A percentile compares a stretch with the other conserved stretches of the same genome.
These are phyloP conservation scores for Drosophila virilis DNA, from an alignment of 1,140 invertebrate genomes.

Conservation along the genomic window DNA sequence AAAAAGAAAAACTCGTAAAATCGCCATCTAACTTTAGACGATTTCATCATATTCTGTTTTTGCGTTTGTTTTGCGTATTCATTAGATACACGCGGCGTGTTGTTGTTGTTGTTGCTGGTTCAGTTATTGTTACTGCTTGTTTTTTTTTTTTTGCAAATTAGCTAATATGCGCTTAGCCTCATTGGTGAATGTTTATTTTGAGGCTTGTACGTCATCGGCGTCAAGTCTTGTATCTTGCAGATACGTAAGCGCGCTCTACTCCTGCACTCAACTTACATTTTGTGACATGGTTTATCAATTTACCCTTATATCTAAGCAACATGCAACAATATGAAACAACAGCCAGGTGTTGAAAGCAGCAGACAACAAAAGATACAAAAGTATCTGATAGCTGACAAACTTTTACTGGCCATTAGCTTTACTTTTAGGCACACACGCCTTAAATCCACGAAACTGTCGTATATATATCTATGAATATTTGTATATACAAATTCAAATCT, in stretches of 20 bases:
- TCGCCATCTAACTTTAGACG: slow-evolving; percentile 69
- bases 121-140: slow-evolving; percentile 15
- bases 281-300: slow-evolving; percentile 1
- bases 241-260: not conserved
- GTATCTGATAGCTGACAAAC: not conserved
- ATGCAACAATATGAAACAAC: not conserved
- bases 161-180: slow-evolving; percentile 73
- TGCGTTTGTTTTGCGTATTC: slow-evolving; percentile 52
- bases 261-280: slow-evolving; percentile 20
- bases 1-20: slow-evolving; percentile 35
- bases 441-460: slow-evolving; percentile 2
- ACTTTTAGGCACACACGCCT: slow-evolving; percentile 21
- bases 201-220: slow-evolving; percentile 19
- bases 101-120: slow-evolving; percentile 22
- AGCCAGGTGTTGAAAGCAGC: not conserved
- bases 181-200: slow-evolving; percentile 57
- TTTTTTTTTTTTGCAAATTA: slow-evolving; percentile 63
- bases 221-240: slow-evolving; percentile 11
- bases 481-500: slow-evolving; percentile 43
- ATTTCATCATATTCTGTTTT: slow-evolving; percentile 72
- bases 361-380: not conserved
- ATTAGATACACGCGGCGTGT: slow-evolving; percentile 30
- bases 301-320: slow-evolving; percentile 9
- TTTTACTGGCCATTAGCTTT: not conserved
- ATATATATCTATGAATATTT: slow-evolving; percentile 14